A percentile compares a stretch with the other conserved stretches of the same genome.
These are phyloP conservation scores for Sebastes melanostomus DNA, from an alignment of 2,797 vertebrate genomes.

Conservation along the genomic window DNA sequence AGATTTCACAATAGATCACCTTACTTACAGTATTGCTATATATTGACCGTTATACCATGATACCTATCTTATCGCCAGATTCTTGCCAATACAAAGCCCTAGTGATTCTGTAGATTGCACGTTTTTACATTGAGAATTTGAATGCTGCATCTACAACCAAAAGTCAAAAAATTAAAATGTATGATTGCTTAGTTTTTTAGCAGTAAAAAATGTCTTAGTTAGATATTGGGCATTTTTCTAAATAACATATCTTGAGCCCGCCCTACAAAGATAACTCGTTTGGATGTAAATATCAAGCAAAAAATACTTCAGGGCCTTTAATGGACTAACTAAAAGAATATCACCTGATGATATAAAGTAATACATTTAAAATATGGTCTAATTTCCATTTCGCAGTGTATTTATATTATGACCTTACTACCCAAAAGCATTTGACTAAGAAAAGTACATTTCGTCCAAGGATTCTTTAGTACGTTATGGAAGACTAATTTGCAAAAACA, in stretches of 20 bases:
- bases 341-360: not conserved
- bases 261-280: not conserved
- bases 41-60: too few species aligned
- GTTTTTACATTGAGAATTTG: not conserved
- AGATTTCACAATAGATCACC: too few species aligned
- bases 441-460: not conserved
- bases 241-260: not conserved
- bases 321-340: not conserved
- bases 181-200: not conserved
- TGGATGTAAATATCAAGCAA: not conserved
- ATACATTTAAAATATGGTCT: not conserved
- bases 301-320: not conserved
- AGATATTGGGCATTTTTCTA: not conserved
- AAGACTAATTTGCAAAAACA: not conserved
- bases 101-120: not conserved
- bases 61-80: too few species aligned
- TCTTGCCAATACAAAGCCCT: too few species aligned
- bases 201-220: not conserved
- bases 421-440: not conserved
- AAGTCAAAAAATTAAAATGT: not conserved
- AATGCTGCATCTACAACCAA: not conserved
- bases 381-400: not conserved
- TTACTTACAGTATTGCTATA: too few species aligned
- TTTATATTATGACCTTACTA: not conserved
- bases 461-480: not conserved